phyloP scores from a whole-genome alignment of 2,113 vertebrate genomes.

The Lamprologus ornatipinnis region DNA sequence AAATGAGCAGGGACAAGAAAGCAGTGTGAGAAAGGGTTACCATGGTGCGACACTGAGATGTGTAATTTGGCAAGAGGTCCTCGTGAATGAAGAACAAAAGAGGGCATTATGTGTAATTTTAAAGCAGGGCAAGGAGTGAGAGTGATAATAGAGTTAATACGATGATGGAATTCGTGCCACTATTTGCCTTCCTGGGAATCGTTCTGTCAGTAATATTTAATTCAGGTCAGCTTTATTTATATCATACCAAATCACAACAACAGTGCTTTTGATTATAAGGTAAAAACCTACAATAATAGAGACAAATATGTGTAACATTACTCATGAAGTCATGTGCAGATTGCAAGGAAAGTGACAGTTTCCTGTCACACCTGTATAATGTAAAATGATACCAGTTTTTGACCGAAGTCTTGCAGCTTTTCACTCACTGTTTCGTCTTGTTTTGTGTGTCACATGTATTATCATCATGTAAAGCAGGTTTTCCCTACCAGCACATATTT shows the following conservation, averaged over 20 bases:
- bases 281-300: background rate
- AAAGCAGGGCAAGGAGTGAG: background rate
- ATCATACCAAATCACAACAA: background rate
- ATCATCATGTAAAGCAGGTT: background rate
- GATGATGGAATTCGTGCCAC: background rate
- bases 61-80: background rate
- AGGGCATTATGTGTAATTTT: background rate
- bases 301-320: background rate
- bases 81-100: background rate
- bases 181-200: background rate
- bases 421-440: background rate
- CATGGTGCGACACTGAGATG: background rate
- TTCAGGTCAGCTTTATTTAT: background rate
- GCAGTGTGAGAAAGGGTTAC: background rate
- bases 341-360: background rate
- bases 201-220: background rate
- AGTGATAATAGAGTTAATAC: background rate
- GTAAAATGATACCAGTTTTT: background rate
- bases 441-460: background rate
- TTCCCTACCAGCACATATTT: background rate
- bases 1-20: background rate
- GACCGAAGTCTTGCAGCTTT: accelerated
- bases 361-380: background rate
- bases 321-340: accelerated
- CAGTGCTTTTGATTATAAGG: background rate